Conservation (phyloP, 2,888 invertebrate species). For the Drosophila nigritarsus region DNA sequence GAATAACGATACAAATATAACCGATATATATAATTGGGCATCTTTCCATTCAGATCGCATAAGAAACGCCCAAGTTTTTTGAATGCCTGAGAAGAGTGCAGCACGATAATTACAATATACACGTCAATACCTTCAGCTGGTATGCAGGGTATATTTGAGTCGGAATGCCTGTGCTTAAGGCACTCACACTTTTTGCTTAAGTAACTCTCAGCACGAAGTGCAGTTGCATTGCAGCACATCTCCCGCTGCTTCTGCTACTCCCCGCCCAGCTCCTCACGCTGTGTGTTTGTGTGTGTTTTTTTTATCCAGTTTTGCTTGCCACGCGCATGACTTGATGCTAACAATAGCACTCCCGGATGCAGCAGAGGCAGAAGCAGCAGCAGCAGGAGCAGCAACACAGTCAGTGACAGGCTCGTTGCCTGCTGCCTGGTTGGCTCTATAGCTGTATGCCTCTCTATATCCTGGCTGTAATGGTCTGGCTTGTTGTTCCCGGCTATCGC, state of each 20-base stretch:
- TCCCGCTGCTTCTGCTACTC: constrained; percentile 7
- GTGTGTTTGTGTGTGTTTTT: constrained; percentile 20
- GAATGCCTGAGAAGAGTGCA: background rate
- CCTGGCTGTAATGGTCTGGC: constrained; percentile 25
- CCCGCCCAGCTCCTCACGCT: constrained; percentile 8
- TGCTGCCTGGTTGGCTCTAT: constrained; percentile 15
- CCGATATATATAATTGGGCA: background rate
- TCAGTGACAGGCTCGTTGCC: constrained; percentile 45
- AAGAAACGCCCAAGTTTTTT: background rate
- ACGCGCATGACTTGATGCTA: constrained; percentile 75
- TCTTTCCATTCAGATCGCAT: background rate
- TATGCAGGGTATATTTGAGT: constrained; percentile 25
- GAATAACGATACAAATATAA: background rate
- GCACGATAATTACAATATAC: background rate
- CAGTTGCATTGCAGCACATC: constrained; percentile 45
- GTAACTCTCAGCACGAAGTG: constrained; percentile 50
- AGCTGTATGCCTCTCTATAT: constrained; percentile 29
- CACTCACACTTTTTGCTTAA: constrained; percentile 15
- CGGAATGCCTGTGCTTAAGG: background rate
- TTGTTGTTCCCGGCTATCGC: constrained; percentile 27
- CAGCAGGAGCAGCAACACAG: constrained; percentile 1
- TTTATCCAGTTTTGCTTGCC: constrained; percentile 42
- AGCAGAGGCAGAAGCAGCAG: constrained; percentile 12
- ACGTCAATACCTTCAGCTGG: background rate
- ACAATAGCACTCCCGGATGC: constrained; percentile 72